Evolutionary conservation across 2,797 vertebrate species (phyloP).

Genomic region (Chromis chromis): DNA sequence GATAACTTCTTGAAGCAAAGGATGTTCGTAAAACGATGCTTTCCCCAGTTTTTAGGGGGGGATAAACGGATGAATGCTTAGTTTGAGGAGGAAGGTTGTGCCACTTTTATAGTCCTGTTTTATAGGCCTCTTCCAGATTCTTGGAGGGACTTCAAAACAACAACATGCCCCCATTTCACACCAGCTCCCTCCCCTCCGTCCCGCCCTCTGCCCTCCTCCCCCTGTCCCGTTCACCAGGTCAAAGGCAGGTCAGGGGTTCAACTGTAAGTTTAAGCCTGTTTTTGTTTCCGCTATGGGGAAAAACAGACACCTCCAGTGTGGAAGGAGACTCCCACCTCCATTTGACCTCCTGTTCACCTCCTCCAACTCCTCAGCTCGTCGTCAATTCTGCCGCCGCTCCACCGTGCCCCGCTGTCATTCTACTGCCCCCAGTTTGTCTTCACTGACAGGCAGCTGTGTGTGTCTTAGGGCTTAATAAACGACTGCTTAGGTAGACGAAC

Average conservation of each 20-base stretch:
- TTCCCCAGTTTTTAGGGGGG: slow-evolving; percentile 35
- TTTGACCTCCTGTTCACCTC: slow-evolving; percentile 80
- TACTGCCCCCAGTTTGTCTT: slow-evolving; percentile 74
- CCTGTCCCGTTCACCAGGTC: slow-evolving; percentile 80
- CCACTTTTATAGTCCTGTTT: slow-evolving; percentile 86
- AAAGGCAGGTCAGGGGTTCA: slow-evolving; percentile 90
- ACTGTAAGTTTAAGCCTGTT: slow-evolving; percentile 89
- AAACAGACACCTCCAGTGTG: slow-evolving; percentile 77
- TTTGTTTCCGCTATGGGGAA: slow-evolving; percentile 76
- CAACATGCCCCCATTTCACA: slow-evolving; percentile 83
- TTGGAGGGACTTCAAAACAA: slow-evolving; percentile 88
- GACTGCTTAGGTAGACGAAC: slow-evolving; percentile 56
- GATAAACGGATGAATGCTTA: slow-evolving; percentile 48
- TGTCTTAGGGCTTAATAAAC: slow-evolving; percentile 43
- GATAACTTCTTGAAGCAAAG: slow-evolving; percentile 8
- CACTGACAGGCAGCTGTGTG: slow-evolving; percentile 75
- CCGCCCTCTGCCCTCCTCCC: slow-evolving; percentile 78
- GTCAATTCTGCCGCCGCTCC: slow-evolving; percentile 77
- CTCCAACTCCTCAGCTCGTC: slow-evolving; percentile 70
- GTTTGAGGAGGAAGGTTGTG: slow-evolving; percentile 66
- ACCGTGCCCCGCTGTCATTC: slow-evolving; percentile 68
- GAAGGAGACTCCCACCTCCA: slow-evolving; percentile 76
- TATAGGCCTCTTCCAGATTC: slow-evolving; percentile 86
- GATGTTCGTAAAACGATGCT: slow-evolving; percentile 28
- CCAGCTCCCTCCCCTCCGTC: slow-evolving; percentile 70